Base-by-base conservation (phyloP, 2,888 invertebrate species). In the Drosophila pegasa region DNA sequence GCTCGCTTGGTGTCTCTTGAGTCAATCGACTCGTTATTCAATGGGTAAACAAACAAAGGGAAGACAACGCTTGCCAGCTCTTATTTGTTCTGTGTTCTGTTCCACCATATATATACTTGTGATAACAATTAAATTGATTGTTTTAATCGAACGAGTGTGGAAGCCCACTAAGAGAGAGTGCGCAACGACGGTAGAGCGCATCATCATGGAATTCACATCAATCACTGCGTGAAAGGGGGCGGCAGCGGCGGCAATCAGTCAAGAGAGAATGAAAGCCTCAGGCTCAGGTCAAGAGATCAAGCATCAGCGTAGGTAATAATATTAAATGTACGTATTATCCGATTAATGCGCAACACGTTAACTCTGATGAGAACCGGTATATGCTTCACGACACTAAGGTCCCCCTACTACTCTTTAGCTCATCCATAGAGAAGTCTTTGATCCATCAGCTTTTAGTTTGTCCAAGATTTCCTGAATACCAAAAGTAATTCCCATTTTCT, bases 91-190 rank as follows among this genome's bases (percentile, higher is more conserved):
- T 25, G 37, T 25, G 37, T 10, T 64, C 14, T 48, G 12, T 37
- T 65, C 33, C 10, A 14, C 22, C 16, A 29, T 41, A 57, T 18
- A 29, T 41, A 57, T 48, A 37, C 60, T 60, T 62, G 58, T 76
- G 76, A 76, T 72, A 72, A 73, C 69, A 76, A 75, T 79, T 71
- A 72, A 78, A 70, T 71, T 74, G 72, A 76, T 78, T 77, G 80
- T 75, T 79, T 69, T 71, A 71, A 68, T 33, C 50, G n/a, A 51
- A 71, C 50, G 55, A 29, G 25, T 47, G 20, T 27, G 40, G 18
- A 33, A 31, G 20, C 35, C 29, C 52, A 2, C 37, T 20, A 14
- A 71, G 71, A 74, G 69, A 63, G 70, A 40, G 80, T 67, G 67
- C 71, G 71, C 78, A 80, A 72, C 81, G 79, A n/a, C 2, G 25